Evolutionary conservation across 2,888 invertebrate species (phyloP), one percentile per base, ranked within the genome.

Genomic region (Papilio protenor): DNA sequence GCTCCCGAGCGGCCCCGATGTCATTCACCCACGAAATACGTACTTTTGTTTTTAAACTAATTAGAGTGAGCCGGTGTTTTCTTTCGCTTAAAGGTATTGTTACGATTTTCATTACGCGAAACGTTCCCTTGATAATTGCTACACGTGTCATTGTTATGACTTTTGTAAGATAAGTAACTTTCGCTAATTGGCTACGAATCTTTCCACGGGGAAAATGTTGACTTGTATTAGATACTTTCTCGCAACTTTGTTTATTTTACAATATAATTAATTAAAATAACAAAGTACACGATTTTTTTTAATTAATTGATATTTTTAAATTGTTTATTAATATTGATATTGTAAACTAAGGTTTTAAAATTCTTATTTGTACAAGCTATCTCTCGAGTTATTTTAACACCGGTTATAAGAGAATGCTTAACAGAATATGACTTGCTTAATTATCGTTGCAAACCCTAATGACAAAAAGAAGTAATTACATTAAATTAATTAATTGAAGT

Each of bases 21-120:
- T 89, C 90, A 88, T 88, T 81, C 79, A 83, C 85, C 82, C 81
- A 82, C 82, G 82, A 81, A 82, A 84, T 86, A 87, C 88, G 85
- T 64, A 86, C 86, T 88, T 90, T 90, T 90, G 89, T 92, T 92
- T 89, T 89, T 85, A 83, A 91, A 91, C 89, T 91, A 91, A 93
- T 92, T 91, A 90, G 87, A 90, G 87, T 86, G 87, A 80, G 81
- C 81, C 81, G 80, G 81, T 81, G 84, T 85, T 83, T 84, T 85
- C 84, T 87, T 86, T 86, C 82, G 80, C 80, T 82, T 75, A 72
- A 73, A 75, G 78, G 75, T 76, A 82, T 82, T 80, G 83, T 81
- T 82, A 86, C 86, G 85, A 84, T 80, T 81, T 84, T 82, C 83
- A 84, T 84, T 85, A 86, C 80, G 80, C 80, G 71, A 82, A 82